Evolutionary conservation across 2,113 vertebrate species (phyloP), one percentile per base, ranked within the genome.

Genomic region (Gnathonemus longibarbis): DNA sequence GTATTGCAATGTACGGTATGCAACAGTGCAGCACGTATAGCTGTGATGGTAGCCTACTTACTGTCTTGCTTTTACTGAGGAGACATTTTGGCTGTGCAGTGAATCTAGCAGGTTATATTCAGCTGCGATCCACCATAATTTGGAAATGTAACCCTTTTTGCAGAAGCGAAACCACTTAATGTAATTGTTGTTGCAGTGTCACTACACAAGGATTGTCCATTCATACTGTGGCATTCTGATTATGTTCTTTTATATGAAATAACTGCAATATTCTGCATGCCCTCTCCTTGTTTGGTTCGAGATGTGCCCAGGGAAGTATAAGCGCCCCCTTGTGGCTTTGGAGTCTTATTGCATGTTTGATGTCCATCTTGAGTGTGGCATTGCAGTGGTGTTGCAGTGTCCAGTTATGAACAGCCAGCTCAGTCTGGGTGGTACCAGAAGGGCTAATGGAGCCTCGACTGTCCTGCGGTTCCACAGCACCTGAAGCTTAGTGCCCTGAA

Each of bases 401-500:
- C 17, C 74, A 80, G 74, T 35, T 42, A 39, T 39, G 15, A 80
- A 39, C 35, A 42, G 4, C 35, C 35, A 80, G 74, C 35, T 80
- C 35, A 39, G 74, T 80, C 35, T 42, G 62, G n/a, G 62, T 31
- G 7, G 62, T 31, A 15, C 3, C 62, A 31, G n/a, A 70, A 31
- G 62, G 10, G 10, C n/a, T 70, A 31, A 31, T 11, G 10, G 46
- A 39, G 39, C 8, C 10, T 84, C 80, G 62, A 89, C 84, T 7
- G 2, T 49, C 49, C 42, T 10, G 13, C 92, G 93, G 21, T 91
- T 93, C 92, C 92, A 0, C 92, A 99, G 99, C 97, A 98, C 87
- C 90, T 97, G 74, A 99, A 98, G 93, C 92, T 93, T 52, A 98
- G 99, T 5, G 96, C 97, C 46, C 93, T 99, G 92, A 99, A 98